Evolutionary conservation across 2,888 invertebrate genomes (phyloP).

Genomic region (Teleogryllus oceanicus): DNA sequence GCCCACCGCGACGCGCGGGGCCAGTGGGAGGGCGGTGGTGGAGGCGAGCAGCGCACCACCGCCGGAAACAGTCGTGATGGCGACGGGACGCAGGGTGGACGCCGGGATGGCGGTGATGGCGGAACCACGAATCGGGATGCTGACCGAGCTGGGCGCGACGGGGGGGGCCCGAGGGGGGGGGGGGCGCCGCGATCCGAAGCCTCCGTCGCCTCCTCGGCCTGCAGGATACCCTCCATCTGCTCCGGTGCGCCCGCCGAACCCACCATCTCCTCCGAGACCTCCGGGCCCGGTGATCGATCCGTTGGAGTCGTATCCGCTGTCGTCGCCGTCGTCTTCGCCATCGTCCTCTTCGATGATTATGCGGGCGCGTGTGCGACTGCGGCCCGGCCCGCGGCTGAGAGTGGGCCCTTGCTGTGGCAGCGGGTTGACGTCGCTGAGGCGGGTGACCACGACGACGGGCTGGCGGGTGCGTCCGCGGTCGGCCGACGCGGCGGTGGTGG

Average conservation of each 20-base stretch:
- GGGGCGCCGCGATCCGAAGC: background rate
- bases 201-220: background rate
- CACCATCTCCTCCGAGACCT: constrained; percentile 31
- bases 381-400: background rate
- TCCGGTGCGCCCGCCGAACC: constrained; percentile 39
- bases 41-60: background rate
- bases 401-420: constrained; percentile 59
- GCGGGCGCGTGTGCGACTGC: background rate
- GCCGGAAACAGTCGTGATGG: background rate
- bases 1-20: background rate
- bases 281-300: background rate
- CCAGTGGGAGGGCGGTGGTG: background rate
- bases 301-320: constrained; percentile 22
- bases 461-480: background rate
- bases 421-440: constrained; percentile 69
- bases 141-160: background rate
- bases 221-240: background rate
- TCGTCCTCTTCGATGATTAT: constrained; percentile 18
- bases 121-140: background rate
- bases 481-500: background rate
- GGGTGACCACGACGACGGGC: constrained; percentile 42
- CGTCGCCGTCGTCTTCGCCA: background rate
- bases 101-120: background rate
- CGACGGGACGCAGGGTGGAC: background rate
- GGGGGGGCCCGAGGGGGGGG: background rate